phyloP scores from a whole-genome alignment of 2,113 vertebrate species.

The Dolichotis patagonum region DNA sequence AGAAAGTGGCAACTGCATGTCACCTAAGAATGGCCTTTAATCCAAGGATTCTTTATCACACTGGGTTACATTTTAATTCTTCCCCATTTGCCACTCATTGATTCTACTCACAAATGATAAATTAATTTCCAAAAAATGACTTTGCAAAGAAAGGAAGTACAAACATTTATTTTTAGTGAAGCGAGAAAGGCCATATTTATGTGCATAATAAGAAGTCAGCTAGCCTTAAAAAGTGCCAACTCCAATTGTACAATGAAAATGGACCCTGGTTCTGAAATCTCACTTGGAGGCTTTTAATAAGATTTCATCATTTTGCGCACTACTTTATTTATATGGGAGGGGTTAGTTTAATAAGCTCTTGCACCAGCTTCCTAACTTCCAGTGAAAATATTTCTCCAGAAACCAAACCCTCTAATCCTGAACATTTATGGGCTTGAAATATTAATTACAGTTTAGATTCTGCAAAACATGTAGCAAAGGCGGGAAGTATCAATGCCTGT shows the following conservation, averaged over 20 bases:
- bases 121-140: conserved; percentile 4
- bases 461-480: conserved; percentile 31
- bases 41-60: background rate
- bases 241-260: conserved; percentile 67
- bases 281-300: conserved; percentile 45
- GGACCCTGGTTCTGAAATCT: conserved; percentile 50
- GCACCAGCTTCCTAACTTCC: conserved; percentile 71
- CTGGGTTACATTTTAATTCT: background rate
- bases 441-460: conserved; percentile 71
- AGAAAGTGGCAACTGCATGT: background rate
- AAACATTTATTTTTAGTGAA: conserved; percentile 60
- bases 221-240: conserved; percentile 64
- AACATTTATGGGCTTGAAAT: conserved; percentile 51
- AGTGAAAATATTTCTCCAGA: conserved; percentile 69
- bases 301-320: conserved; percentile 49
- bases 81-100: background rate
- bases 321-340: conserved; percentile 31
- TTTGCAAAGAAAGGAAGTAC: conserved; percentile 50
- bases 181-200: conserved; percentile 4
- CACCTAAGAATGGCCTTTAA: background rate
- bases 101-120: conserved; percentile 27
- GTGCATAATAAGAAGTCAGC: conserved; percentile 68
- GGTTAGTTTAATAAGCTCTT: conserved; percentile 72
- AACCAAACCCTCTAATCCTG: conserved; percentile 36
- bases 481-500: background rate